Evolutionary conservation across 2,797 vertebrate species (phyloP), one percentile per base, ranked within the genome.

Genomic region (Hypotaenidia okinawae): DNA sequence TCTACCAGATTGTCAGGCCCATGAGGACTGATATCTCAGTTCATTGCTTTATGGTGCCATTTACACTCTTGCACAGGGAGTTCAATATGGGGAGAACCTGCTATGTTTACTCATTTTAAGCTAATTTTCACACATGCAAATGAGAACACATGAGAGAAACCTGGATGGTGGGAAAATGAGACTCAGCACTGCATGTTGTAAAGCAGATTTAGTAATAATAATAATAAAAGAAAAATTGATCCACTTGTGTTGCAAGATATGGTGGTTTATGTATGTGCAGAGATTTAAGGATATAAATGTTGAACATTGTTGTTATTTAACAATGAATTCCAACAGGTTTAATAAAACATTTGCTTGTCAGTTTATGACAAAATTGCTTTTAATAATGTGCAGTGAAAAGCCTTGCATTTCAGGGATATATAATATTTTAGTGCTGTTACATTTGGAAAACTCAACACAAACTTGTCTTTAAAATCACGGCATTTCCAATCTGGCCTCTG

Each of bases 301-400:
- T 95, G 64, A 93, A 87, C 63, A 63, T 28, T 70, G 54, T 78
- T 95, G 74, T 95, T 95, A 75, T 83, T 96, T 93, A 96, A 94
- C 86, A 87, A 79, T 87, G 67, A 87, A 64, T 91, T 90, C 61
- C 77, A 94, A 77, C 77, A 90, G 41, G 45, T 85, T 96, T 83
- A 95, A 87, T 92, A 96, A 93, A 95, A 90, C 27, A 87, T 82
- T 82, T 90, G 11, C 61, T 90, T 92, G 86, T 87, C 87, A 77
- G 61, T 89, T 93, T 94, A 86, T 85, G 75, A 92, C 75, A 92
- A 90, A 93, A 92, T 54, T 93, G 35, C 75, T 83, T 90, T 85
- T 89, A 89, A 87, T 74, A 94, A 92, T 66, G 58, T 89, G 45
- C 2, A 3, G 64, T 83, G 68, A 93, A 95, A 94, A 87, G 27